Conservation (phyloP, 2,888 invertebrate genomes). For the Selenia dentaria region DNA sequence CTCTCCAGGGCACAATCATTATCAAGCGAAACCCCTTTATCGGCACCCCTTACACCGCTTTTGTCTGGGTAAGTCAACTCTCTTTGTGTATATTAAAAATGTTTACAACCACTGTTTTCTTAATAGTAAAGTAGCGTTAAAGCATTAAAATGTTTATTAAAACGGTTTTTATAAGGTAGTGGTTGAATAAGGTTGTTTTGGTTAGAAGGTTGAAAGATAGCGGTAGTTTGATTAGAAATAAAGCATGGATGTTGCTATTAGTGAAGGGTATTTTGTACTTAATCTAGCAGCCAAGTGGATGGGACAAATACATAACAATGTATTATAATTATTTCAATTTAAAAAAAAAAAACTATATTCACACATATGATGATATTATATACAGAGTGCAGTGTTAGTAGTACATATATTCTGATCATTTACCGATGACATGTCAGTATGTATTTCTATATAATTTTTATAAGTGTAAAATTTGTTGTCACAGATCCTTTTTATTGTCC, state of each 20-base stretch:
- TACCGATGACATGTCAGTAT: no score
- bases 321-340: no score
- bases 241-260: slow-evolving; percentile 3
- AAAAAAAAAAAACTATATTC: no score
- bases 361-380: no score
- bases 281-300: not conserved
- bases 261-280: not conserved
- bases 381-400: no score
- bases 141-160: slow-evolving; percentile 3
- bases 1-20: slow-evolving; percentile 74
- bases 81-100: not conserved
- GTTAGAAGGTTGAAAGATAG: not conserved
- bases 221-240: not conserved
- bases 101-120: slow-evolving; percentile 3
- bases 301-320: no score
- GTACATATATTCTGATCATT: no score
- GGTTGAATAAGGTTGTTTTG: not conserved
- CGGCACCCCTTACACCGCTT: slow-evolving; percentile 68
- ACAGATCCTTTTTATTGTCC: no score
- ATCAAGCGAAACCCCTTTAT: slow-evolving; percentile 76
- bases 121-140: not conserved
- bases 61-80: slow-evolving; percentile 66
- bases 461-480: no score
- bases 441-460: no score
- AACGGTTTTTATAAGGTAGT: slow-evolving; percentile 8